Conservation (phyloP, 2,888 invertebrate species). For the Orthosia cruda region DNA sequence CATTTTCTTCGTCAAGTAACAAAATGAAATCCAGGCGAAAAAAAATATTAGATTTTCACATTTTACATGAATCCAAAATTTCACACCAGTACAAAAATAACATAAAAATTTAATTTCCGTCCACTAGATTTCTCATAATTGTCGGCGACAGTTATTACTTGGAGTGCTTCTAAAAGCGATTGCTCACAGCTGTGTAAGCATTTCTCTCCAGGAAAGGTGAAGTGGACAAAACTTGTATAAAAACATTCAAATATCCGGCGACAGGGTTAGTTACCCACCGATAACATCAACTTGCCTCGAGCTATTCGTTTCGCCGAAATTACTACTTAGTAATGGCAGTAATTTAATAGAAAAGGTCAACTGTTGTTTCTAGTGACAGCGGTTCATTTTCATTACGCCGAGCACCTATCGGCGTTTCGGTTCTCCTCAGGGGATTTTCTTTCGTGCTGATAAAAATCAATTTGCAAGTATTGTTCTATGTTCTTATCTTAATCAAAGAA, state of each 20-base stretch:
- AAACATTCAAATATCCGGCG: conserved; percentile 66
- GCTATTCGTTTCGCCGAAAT: conserved; percentile 72
- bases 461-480: conserved; percentile 59
- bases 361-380: conserved; percentile 73
- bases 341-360: conserved; percentile 76
- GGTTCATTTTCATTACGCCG: conserved; percentile 72
- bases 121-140: conserved; percentile 36
- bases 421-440: conserved; percentile 29
- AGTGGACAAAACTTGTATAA: conserved; percentile 57
- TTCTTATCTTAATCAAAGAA: conserved; percentile 64
- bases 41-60: not conserved
- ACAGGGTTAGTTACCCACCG: conserved; percentile 56
- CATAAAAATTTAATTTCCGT: conserved; percentile 23
- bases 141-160: conserved; percentile 29
- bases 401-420: conserved; percentile 61
- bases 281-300: conserved; percentile 67
- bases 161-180: conserved; percentile 52
- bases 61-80: not conserved
- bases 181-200: conserved; percentile 40
- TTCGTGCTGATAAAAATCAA: conserved; percentile 62
- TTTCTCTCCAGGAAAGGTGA: conserved; percentile 29
- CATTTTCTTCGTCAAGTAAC: not conserved
- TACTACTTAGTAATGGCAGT: conserved; percentile 72
- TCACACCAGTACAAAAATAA: conserved; percentile 23
- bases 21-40: not conserved